Base-by-base conservation (phyloP, 2,888 invertebrate genomes). In the Drosophila fungiperda region DNA sequence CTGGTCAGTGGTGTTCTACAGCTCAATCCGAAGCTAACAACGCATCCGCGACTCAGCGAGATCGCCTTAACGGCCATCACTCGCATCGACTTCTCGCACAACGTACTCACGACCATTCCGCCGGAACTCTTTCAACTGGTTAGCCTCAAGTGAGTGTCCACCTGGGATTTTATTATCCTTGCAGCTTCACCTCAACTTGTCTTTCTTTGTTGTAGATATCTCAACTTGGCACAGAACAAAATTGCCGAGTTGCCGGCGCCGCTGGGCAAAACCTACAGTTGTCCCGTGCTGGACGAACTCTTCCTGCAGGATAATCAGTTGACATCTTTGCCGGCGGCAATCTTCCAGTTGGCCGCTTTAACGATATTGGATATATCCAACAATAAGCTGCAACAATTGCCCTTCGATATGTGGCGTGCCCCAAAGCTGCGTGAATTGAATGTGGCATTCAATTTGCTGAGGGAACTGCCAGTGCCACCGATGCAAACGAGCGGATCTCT, bases 261-360 rank as follows among this genome's bases (percentile, higher is more conserved):
- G 1, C 90, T 93, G 35, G 72, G 40, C 0, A 85, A 85, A 42
- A 29, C 68, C 5, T 96, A 96, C 90, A 94, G 94, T 7, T 96
- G 96, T 84, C 97, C 97, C 0, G 96, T 96, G 52, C 93, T 99
- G 65, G 98, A 98, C 89, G 99, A 99, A 91, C 93, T 99, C 36
- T 97, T 97, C 90, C 91, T 99, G n/a, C 97, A 97, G 94, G 97
- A 99, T 92, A 98, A 98, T 93, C 95, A 97, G 3, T 93, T 99
- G 40, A 97, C 97, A 77, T 94, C 95, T 61, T 93, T 99, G 15
- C 98, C 99, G 0, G 94, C 96, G 3, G 96, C 96, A 62, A 94
- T 99, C 35, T 98, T 99, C 94, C 94, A 95, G 7, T 94, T 99
- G 61, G 97, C 98, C 0, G 94, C 95, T 0, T 94, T 99, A 45